Base-by-base conservation (phyloP, 2,888 invertebrate species). In the Homarus gammarus region DNA sequence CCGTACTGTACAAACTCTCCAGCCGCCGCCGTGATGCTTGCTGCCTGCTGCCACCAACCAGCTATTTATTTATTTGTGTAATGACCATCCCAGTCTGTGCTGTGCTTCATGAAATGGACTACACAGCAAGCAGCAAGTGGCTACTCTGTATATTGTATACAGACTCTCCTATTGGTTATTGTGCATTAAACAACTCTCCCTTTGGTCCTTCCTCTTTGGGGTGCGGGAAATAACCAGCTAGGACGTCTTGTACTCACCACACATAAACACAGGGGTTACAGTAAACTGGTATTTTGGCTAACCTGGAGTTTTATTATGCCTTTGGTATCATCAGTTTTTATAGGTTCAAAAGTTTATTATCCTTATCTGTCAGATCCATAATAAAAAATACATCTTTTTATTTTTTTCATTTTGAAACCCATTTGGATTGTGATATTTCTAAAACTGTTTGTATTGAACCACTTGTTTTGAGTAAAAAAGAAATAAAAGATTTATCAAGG, bases 261-360 rank as follows among this genome's bases (percentile, higher is more conserved):
- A 89, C 89, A 79, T 89, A 89, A 89, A 89, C 89, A 89, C 85
- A 89, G 89, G 89, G 89, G 85, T 85, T 89, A 89, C 89, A 89
- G 89, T 89, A 89, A 89, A 89, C 89, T 89, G 89, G 89, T 89
- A 85, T 89, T 89, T 89, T 89, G 89, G 89, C 89, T 89, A 89
- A 89, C 84, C 68, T 84, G 68, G 88, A 89, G 88, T 89, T 89
- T 89, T 89, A 89, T 89, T 89, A 83, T 84, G 88, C 88, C 88
- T 84, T 84, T 77, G 77, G 83, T 89, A 78, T 89, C 77, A 78
- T 68, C 70, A 82, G 79, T 61, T 88, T 89, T 84, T 89, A 78
- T 83, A 89, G 61, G 64, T 89, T 89, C 84, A 84, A 72, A 87
- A 75, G 44, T 44, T 83, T 70, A 83, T 83, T 68, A 68, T 83